Evolutionary conservation across 1,140 invertebrate genomes (phyloP).

Genomic region (Venustaconcha ellipsiformis): DNA sequence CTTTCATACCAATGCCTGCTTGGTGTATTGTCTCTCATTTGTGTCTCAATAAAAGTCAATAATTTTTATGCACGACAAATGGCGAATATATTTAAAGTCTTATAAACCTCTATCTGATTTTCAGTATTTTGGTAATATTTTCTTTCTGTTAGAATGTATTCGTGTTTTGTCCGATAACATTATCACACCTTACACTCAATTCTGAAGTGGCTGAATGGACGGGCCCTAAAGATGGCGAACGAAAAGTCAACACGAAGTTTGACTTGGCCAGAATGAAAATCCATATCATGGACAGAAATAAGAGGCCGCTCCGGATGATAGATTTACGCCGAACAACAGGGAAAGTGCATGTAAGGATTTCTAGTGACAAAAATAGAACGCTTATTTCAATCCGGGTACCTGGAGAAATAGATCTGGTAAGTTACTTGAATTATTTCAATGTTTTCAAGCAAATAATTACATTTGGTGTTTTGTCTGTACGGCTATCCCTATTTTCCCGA

Average conservation of each 20-base stretch:
- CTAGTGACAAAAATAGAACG: constrained; percentile 15
- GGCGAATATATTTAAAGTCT: too few relatives aligned
- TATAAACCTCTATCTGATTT: too few relatives aligned
- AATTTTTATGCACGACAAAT: too few relatives aligned
- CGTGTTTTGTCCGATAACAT: too few relatives aligned
- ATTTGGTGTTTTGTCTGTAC: too few relatives aligned
- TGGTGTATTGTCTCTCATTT: too few relatives aligned
- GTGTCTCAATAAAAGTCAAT: too few relatives aligned
- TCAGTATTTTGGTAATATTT: too few relatives aligned
- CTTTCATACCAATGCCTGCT: too few relatives aligned
- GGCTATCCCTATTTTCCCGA: too few relatives aligned
- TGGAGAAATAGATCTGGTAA: constrained; percentile 42
- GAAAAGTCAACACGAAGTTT: constrained; percentile 45
- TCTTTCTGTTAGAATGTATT: too few relatives aligned
- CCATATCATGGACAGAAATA: constrained; percentile 39
- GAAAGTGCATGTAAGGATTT: constrained; percentile 20
- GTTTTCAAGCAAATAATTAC: too few relatives aligned
- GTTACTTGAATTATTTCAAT: background rate
- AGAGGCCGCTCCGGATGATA: constrained; percentile 64
- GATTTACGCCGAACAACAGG: constrained; percentile 69
- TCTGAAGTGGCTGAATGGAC: constrained; percentile 46
- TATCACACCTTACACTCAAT: background rate
- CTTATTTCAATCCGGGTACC: constrained; percentile 42
- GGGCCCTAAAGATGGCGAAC: constrained; percentile 37
- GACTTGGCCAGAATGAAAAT: constrained; percentile 35